A percentile compares a stretch with the other conserved stretches of the same genome.
phyloP scores from a whole-genome alignment of 2,797 vertebrate genomes.

The Pachyuromys duprasi region DNA sequence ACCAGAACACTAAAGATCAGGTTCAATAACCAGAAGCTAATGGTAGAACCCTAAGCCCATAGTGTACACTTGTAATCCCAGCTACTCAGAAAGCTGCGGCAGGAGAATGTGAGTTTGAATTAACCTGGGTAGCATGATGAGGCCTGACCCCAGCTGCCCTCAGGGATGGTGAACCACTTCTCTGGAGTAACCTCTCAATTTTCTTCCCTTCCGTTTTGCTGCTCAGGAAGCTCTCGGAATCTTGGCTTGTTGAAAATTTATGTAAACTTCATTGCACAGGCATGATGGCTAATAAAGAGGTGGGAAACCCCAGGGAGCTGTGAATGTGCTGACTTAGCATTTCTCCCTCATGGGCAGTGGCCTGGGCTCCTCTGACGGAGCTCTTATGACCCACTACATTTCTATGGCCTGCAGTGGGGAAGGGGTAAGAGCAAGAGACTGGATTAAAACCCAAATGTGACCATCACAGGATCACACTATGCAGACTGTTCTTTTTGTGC shows the following conservation, averaged over 20 bases:
- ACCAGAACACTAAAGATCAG: background rate
- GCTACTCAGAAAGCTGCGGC: background rate
- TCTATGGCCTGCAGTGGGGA: background rate
- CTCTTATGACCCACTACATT: background rate
- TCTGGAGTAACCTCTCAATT: background rate
- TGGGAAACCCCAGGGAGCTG: background rate
- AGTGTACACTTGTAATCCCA: background rate
- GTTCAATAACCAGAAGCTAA: background rate
- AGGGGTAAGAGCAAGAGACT: background rate
- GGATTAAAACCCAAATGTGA: background rate
- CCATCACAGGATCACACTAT: background rate
- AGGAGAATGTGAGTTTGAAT: background rate
- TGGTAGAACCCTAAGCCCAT: background rate
- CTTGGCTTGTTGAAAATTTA: background rate
- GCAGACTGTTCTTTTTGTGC: background rate
- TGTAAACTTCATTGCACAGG: background rate
- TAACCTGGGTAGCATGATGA: background rate
- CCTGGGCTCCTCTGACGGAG: background rate
- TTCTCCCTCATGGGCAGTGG: background rate
- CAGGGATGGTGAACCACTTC: background rate
- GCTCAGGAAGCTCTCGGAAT: background rate
- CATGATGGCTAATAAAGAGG: background rate
- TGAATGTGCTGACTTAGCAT: background rate
- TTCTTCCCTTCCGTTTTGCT: constrained; percentile 7
- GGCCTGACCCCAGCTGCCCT: background rate